Evolutionary conservation across 2,113 vertebrate genomes (phyloP), one percentile per base, ranked within the genome.

Genomic region (Gambusia affinis): DNA sequence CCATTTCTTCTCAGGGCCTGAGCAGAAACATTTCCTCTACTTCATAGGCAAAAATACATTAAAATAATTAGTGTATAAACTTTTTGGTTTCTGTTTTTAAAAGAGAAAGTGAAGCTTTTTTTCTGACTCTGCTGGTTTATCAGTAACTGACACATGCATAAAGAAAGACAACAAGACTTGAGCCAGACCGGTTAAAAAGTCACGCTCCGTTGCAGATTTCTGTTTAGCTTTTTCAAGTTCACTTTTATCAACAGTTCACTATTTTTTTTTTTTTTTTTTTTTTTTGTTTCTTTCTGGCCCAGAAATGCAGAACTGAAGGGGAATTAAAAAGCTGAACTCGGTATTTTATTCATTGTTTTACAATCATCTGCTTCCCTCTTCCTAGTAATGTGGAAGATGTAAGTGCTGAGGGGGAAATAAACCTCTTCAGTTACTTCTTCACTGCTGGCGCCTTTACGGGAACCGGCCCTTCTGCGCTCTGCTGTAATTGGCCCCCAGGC

Each of bases 331-430:
- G 70, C 79, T 82, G 88, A 91, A 89, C 80, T 87, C 29, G 31
- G 12, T 63, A 10, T 42, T 28, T 51, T 61, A 76, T 39, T 64
- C 31, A 3, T 12, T 42, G 28, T 1, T 12, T 73, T 60, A 72
- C 60, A 80, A 60, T 77, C 81, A 80, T 82, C 70, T 81, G 22
- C 76, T 88, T 88, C 82, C 80, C 68, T 81, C 62, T 91, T 85
- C 77, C 73, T 37, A 14, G 11, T 75, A 79, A 79, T 73, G 68
- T 80, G 85, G 84, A 87, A 84, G 72, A 8, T 47, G 28, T 14
- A 69, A 42, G 62, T 68, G 69, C 42, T 35, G 28, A 82, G 12
- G 64, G 75, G 78, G 83, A 89, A 85, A 77, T 69, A 73, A 78
- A 69, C 30, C 62, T 86, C 47, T 65, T 63, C 51, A 39, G 66